Evolutionary conservation across 2,888 invertebrate species (phyloP), one percentile per base, ranked within the genome.

Genomic region (Lasioglossum calceatum): DNA sequence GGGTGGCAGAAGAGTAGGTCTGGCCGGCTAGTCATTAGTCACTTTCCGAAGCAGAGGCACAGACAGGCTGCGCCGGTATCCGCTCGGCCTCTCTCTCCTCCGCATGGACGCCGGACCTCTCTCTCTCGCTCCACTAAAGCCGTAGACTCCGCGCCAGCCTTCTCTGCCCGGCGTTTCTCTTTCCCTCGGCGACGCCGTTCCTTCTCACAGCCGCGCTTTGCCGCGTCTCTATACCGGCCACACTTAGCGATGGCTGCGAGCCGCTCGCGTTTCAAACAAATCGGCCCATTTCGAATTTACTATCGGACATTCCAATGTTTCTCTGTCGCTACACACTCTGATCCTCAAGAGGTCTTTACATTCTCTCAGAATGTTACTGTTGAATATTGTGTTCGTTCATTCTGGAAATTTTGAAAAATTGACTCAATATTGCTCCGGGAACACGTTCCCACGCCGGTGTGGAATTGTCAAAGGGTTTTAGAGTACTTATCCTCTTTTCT

Each of bases 1-100:
- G 89, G 94, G 94, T 94, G 93, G 94, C 89, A 92, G 93, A 92
- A 91, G 93, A 93, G 93, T 93, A 93, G 91, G 91, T 92, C 91
- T 90, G 91, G 90, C 91, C 92, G 91, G 91, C 92, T 94, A 94
- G 95, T 95, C 95, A 95, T 95, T 95, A 95, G 95, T 95, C 95
- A 95, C 95, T 95, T 95, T 95, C 95, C 95, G 95, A 95, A 95
- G 94, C 95, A 95, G 95, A 95, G 95, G 94, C 94, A 94, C 94
- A 94, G 94, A 94, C 93, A 93, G 93, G 93, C 94, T 92, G 93
- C 91, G 94, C 93, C 93, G 93, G 93, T 93, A 93, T 92, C 90
- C 88, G 87, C 88, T 86, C 89, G 89, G 85, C 89, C 81, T 84
- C 82, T 86, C 83, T 77, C 77, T 86, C 71, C 23, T 47, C 67